phyloP scores from a whole-genome alignment of 1,140 invertebrate species.

The Zaprionus ornatus region DNA sequence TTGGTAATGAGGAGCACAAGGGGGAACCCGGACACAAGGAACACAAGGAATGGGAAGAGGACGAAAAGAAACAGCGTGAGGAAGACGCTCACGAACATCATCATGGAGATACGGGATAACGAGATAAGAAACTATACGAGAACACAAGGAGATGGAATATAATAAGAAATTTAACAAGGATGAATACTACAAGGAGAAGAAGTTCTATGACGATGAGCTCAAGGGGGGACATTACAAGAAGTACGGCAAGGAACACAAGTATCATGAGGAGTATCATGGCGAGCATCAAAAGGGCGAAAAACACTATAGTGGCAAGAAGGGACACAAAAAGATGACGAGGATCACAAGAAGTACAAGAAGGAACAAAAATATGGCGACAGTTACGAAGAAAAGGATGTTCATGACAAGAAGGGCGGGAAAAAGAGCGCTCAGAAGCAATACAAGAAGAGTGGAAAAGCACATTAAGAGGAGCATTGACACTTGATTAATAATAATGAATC shows the following conservation, averaged over 20 bases:
- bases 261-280: conserved; percentile 88
- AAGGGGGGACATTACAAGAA: conserved; percentile 91
- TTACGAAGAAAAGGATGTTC: conserved; percentile 86
- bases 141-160: conserved; percentile 89
- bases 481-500: background rate
- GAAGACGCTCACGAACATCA: conserved; percentile 86
- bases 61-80: conserved; percentile 88
- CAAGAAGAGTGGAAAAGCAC: conserved; percentile 73
- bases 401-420: conserved; percentile 88
- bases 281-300: conserved; percentile 90
- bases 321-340: conserved; percentile 86
- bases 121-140: conserved; percentile 88
- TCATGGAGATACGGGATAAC: conserved; percentile 86
- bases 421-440: conserved; percentile 86
- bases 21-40: conserved; percentile 87
- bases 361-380: conserved; percentile 89
- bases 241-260: conserved; percentile 88
- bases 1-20: conserved; percentile 85
- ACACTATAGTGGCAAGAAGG: conserved; percentile 86
- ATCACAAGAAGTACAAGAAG: conserved; percentile 90
- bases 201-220: conserved; percentile 91
- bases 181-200: conserved; percentile 91
- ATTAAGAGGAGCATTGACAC: conserved; percentile 22
- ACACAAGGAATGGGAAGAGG: conserved; percentile 80
- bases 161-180: conserved; percentile 93